These are phyloP conservation scores for Theonella swinhoei DNA, from an alignment of 37 sponge, comb jelly and placozoan genomes.

Conservation along the genomic window DNA sequence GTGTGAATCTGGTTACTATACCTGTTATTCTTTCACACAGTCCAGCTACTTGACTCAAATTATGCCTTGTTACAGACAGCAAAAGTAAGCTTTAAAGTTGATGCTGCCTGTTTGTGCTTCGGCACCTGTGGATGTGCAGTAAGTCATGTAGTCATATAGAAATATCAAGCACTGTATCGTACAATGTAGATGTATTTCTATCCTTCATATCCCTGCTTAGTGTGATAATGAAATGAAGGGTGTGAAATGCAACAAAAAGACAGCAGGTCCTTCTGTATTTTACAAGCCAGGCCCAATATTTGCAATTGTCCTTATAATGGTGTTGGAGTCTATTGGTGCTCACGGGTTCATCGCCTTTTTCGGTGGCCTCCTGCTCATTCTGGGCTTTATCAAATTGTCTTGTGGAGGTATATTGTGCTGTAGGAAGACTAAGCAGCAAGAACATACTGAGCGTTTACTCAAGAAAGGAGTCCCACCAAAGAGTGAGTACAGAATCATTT, in stretches of 20 bases:
- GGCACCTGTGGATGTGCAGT: conserved; percentile 82
- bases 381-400: conserved; percentile 67
- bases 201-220: not conserved
- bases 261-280: conserved; percentile 45
- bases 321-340: conserved; percentile 56
- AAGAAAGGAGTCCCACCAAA: conserved; percentile 48
- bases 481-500: not conserved
- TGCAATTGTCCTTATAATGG: conserved; percentile 22
- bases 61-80: conserved; percentile 68
- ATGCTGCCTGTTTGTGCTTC: conserved; percentile 76
- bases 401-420: conserved; percentile 75
- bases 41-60: conserved; percentile 69
- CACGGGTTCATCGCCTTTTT: conserved; percentile 64
- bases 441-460: conserved; percentile 42
- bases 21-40: conserved; percentile 14
- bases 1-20: not conserved
- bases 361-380: conserved; percentile 52
- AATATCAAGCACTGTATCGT: not conserved
- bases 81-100: conserved; percentile 55
- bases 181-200: not conserved
- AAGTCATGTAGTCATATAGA: not conserved
- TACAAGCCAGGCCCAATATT: conserved; percentile 9
- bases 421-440: conserved; percentile 74
- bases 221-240: not conserved
- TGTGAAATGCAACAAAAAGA: not conserved